Percentiles rank a stretch among this genome's conserved stretches.
These are phyloP conservation scores for Chirona hameri DNA, from an alignment of 2,888 invertebrate species.

Conservation along the genomic window DNA sequence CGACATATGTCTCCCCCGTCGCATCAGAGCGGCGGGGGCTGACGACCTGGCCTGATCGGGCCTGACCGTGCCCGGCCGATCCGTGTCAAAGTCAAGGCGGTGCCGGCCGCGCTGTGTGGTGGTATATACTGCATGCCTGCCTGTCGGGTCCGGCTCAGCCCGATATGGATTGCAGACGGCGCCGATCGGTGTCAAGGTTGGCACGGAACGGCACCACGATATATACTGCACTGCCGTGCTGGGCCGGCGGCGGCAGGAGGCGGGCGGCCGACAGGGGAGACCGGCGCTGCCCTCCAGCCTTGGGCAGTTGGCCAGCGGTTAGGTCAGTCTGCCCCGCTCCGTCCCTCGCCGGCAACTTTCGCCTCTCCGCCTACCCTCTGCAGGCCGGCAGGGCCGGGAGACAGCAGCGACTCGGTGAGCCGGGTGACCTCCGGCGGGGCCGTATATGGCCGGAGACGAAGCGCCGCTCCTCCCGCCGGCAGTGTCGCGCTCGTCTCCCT, in stretches of 20 bases:
- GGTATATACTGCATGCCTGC: neutral
- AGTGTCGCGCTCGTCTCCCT: neutral
- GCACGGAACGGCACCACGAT: neutral
- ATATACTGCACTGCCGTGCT: no score
- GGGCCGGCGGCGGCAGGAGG: neutral
- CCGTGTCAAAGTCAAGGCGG: constrained; percentile 27
- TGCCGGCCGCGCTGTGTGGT: neutral
- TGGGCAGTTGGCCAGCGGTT: no score
- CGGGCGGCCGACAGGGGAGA: neutral
- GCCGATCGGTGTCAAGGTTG: constrained; percentile 2
- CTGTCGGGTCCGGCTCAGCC: neutral
- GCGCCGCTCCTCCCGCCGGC: neutral
- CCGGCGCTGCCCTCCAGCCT: neutral
- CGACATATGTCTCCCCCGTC: no score
- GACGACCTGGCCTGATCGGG: no score
- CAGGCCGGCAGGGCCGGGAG: no score
- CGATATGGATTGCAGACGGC: constrained; percentile 1
- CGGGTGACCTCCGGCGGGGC: neutral
- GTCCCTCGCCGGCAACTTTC: no score
- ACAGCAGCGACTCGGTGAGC: no score
- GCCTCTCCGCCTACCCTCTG: no score
- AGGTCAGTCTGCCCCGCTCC: no score
- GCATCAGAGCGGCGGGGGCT: no score
- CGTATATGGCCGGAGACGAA: neutral
- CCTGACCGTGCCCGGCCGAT: neutral